Evolutionary conservation across 2,113 vertebrate species (phyloP), one percentile per base, ranked within the genome.

Genomic region (Channa maculata): DNA sequence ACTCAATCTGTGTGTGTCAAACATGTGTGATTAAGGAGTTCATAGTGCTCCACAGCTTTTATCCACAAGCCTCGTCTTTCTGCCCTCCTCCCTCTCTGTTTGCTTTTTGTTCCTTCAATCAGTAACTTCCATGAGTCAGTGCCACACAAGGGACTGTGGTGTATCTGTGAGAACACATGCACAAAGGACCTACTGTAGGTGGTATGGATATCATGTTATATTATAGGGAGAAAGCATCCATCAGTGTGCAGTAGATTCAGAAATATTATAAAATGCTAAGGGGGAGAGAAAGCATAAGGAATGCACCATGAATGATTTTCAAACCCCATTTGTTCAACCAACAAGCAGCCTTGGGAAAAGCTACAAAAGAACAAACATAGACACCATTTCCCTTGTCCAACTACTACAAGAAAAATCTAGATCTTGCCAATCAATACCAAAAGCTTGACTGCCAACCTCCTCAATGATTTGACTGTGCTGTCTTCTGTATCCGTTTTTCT

Each of bases 1-100:
- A 88, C 89, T 93, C 91, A 94, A 93, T 94, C 93, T 93, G 90
- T 92, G 92, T 83, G 92, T 95, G 94, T 94, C 92, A 94, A 88
- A 90, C 85, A 10, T 79, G 77, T 83, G 90, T 94, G 93, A 94
- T 95, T 95, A 94, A 94, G 87, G 90, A 94, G 91, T 91, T 89
- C 91, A 89, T 89, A 88, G 86, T 89, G 83, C 80, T 92, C 55
- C 78, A 71, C 65, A 8, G 87, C 90, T 91, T 93, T 92, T 88
- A 90, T 91, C 89, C 92, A 67, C 85, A 77, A 24, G 62, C 78
- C 81, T 75, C 48, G 66, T 81, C 76, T 58, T 49, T 88, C 68
- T 68, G 33, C 72, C 79, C 82, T 65, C 71, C 82, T 66, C 68
- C 67, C 41, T 75, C 61, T 79, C 79, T 93, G 73, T 92, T 92